A percentile compares a stretch with the other conserved stretches of the same genome.
Conservation (phyloP, 2,888 invertebrate genomes). For the Lagria hirta region DNA sequence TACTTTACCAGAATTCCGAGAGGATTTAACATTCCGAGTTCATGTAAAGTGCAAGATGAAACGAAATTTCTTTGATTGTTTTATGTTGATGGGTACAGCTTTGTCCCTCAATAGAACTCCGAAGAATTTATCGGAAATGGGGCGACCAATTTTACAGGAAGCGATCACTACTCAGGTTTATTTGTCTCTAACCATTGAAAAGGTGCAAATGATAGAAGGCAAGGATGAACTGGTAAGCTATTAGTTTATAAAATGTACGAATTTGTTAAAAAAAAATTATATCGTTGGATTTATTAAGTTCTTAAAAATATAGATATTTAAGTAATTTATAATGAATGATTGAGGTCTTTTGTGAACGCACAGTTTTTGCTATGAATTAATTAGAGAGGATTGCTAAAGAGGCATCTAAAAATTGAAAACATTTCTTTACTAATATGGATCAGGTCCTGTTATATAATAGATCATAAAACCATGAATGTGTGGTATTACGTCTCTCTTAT, state of each 20-base stretch:
- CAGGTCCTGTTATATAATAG: too few species aligned
- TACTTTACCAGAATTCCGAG: conserved; percentile 10
- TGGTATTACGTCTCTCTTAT: too few species aligned
- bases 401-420: too few species aligned
- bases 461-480: too few species aligned
- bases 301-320: too few species aligned
- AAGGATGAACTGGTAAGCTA: conserved; percentile 37
- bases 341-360: too few species aligned
- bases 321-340: too few species aligned
- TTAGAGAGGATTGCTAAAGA: too few species aligned
- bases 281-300: conserved; percentile 5
- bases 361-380: too few species aligned
- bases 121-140: conserved; percentile 33
- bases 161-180: conserved; percentile 35
- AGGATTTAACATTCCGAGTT: too few species aligned
- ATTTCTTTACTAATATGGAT: too few species aligned
- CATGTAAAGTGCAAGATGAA: conserved; percentile 28
- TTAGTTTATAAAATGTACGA: conserved; percentile 1
- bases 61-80: conserved; percentile 39
- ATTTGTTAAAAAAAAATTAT: too few species aligned
- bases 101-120: conserved; percentile 33
- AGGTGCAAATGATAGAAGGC: conserved; percentile 30
- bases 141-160: conserved; percentile 31
- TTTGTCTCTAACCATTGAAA: conserved; percentile 36
- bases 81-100: conserved; percentile 39